A percentile compares a stretch with the other conserved stretches of the same genome.
Conservation (phyloP, 2,797 vertebrate species). For the Sphenodon punctatus region DNA sequence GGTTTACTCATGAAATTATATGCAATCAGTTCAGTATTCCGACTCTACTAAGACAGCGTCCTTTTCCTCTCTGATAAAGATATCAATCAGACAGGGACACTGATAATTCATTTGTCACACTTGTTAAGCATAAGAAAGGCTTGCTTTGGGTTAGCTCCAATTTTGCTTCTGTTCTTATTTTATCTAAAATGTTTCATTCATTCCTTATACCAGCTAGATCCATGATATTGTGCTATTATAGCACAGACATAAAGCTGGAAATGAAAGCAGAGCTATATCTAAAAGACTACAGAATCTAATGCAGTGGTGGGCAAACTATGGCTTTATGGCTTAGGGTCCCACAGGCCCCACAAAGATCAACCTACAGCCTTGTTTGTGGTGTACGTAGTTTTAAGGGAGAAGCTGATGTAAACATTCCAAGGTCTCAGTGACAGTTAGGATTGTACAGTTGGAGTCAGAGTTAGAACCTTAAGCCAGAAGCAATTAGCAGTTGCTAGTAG, state of each 20-base stretch:
- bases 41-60: constrained; percentile 36
- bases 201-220: neutral
- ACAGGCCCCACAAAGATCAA: too few relatives aligned
- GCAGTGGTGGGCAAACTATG: too few relatives aligned
- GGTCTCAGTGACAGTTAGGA: too few relatives aligned
- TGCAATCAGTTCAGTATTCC: neutral
- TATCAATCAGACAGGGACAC: constrained; percentile 7
- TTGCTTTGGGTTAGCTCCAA: constrained; percentile 46
- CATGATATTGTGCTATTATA: neutral
- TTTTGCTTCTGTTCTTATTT: constrained; percentile 37
- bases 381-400: too few relatives aligned
- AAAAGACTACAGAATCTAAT: neutral
- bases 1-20: neutral
- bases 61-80: constrained; percentile 39
- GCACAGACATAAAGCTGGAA: neutral
- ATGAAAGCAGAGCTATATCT: accelerated
- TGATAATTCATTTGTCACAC: constrained; percentile 53
- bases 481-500: too few relatives aligned
- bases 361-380: too few relatives aligned
- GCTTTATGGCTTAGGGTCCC: too few relatives aligned
- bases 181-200: neutral
- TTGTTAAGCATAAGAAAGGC: constrained; percentile 41
- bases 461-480: too few relatives aligned
- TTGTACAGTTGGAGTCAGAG: too few relatives aligned
- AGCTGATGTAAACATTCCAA: too few relatives aligned